These are phyloP conservation scores for Hyposoter dolosus DNA, from an alignment of 2,888 invertebrate species.

Conservation along the genomic window DNA sequence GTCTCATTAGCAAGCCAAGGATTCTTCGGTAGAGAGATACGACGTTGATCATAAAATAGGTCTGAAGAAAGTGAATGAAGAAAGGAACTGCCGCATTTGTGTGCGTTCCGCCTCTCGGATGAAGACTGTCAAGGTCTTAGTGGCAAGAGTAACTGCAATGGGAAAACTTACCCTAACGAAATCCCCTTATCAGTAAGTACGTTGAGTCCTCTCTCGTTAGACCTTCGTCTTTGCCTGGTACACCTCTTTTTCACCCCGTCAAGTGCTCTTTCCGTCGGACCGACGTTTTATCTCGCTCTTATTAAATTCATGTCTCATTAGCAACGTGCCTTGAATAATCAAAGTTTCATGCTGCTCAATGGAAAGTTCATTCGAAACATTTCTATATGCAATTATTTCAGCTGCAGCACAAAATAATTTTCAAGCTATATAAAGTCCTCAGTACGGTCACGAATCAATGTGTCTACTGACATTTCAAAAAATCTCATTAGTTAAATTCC, in stretches of 20 bases:
- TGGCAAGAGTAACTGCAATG: slow-evolving; percentile 33
- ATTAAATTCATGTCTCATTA: slow-evolving; percentile 67
- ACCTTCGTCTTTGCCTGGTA: slow-evolving; percentile 24
- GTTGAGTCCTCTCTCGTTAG: slow-evolving; percentile 50
- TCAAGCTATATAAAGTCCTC: not conserved
- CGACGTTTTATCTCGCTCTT: slow-evolving; percentile 57
- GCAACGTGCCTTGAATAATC: slow-evolving; percentile 50
- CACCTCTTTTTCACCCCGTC: slow-evolving; percentile 29
- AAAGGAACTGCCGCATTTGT: slow-evolving; percentile 54
- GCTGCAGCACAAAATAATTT: not conserved
- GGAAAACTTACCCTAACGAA: slow-evolving; percentile 42
- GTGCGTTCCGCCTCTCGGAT: slow-evolving; percentile 44
- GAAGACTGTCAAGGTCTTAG: slow-evolving; percentile 13
- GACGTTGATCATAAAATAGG: slow-evolving; percentile 50
- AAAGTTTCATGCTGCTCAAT: not conserved
- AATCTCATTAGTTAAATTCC: not conserved
- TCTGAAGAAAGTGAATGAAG: slow-evolving; percentile 41
- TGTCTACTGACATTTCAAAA: not conserved
- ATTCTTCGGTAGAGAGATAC: slow-evolving; percentile 25
- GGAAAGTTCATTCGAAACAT: slow-evolving; percentile 2
- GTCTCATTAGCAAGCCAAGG: slow-evolving; percentile 53
- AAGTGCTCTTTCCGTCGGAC: slow-evolving; percentile 60
- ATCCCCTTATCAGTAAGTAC: slow-evolving; percentile 60
- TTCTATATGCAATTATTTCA: not conserved
- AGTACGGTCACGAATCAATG: not conserved